phyloP scores from a whole-genome alignment of 2,797 vertebrate species.

The Otolemur crassicaudatus region DNA sequence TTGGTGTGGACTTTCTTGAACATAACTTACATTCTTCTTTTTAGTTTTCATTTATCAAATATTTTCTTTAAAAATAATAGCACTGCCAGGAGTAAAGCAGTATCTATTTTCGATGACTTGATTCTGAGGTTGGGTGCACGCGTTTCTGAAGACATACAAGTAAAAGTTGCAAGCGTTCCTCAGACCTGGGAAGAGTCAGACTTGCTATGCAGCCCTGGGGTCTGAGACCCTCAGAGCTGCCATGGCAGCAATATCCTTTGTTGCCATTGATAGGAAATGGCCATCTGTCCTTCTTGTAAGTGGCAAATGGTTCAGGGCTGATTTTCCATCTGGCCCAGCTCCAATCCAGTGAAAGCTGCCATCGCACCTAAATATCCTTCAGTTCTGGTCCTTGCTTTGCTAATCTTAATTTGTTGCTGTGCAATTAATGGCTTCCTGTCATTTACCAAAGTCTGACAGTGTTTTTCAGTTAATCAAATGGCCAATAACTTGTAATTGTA shows the following conservation, averaged over 20 bases:
- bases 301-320: not conserved
- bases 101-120: not conserved
- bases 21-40: not conserved
- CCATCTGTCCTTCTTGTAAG: not conserved
- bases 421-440: not conserved
- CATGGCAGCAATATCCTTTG: not conserved
- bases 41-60: not conserved
- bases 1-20: not conserved
- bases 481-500: not conserved
- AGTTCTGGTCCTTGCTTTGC: not conserved
- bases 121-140: not conserved
- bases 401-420: slow-evolving; percentile 27
- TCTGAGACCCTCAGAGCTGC: not conserved
- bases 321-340: not conserved
- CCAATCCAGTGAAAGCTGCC: not conserved
- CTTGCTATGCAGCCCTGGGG: not conserved
- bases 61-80: slow-evolving; percentile 20
- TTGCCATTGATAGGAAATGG: not conserved
- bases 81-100: not conserved
- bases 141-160: not conserved
- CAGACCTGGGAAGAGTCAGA: not conserved
- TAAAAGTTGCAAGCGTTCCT: not conserved
- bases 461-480: slow-evolving; percentile 7
- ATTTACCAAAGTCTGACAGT: not conserved
- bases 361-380: not conserved